Base-by-base conservation (phyloP, 2,113 vertebrate species). In the Pterocles gutturalis region DNA sequence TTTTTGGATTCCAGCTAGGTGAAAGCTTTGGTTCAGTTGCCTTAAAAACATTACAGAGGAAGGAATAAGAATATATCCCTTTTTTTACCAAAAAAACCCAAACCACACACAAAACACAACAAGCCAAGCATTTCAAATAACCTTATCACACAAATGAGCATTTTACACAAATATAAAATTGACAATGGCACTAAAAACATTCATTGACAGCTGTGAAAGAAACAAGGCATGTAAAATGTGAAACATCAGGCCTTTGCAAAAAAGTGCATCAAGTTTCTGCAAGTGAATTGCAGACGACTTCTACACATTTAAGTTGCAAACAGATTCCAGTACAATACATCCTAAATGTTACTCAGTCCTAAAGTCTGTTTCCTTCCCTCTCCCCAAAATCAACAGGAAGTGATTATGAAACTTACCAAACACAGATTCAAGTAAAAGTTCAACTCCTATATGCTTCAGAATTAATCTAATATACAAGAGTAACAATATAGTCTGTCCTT, bases 1-100 rank as follows among this genome's bases (percentile, higher is more conserved):
- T 99, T 98, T 99, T 99, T 80, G 99, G 99, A 97, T 99, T 99
- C 99, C 99, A 99, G 97, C 99, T 99, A 25, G 99, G 99, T 60
- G 99, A 99, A 55, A 99, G 98, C 96, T 99, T 99, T 97, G 99
- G 99, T 98, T 99, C 99, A 31, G 98, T 99, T 97, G 99, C 99
- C 99, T 99, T 21, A 80, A 96, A 96, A 96, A 96, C 15, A 17
- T 77, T 94, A 83, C 12, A 90, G 49, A 89, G 26, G 96, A 96
- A 95, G 28, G 8, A 83, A 5, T 91, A 87, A 94, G 57, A 75
- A 78, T 2, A 9, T 10, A 84, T 9, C 7, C 3, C 5, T 57
- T n/a, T 94, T 81, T 34, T 75, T 70, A 36, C 7, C 3, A 58
- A 38, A 54, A 41, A 84, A 45, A 41, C 17, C 17, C 36, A 49